A percentile compares a stretch with the other conserved stretches of the same genome.
These are phyloP conservation scores for Todiramphus chloris DNA, from an alignment of 2,113 vertebrate species.

Conservation along the genomic window DNA sequence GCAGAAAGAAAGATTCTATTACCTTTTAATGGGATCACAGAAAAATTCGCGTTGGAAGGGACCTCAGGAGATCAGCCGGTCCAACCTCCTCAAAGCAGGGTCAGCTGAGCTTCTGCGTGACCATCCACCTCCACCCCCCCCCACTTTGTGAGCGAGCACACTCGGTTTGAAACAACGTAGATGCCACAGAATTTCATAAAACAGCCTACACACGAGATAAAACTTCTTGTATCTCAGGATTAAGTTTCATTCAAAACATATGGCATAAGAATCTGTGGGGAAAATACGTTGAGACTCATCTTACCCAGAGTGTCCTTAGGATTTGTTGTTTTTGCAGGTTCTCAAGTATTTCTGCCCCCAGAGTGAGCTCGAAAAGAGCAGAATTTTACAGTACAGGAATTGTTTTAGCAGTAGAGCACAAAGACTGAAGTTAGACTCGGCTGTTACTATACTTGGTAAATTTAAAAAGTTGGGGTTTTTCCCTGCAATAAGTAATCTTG, in stretches of 20 bases:
- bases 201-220: accelerated
- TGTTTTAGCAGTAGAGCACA: neutral
- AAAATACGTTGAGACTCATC: neutral
- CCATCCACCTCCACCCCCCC: neutral
- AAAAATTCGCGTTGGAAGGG: neutral
- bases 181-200: neutral
- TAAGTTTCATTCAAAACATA: neutral
- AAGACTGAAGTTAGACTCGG: neutral
- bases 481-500: neutral
- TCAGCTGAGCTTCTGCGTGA: neutral
- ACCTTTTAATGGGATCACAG: neutral
- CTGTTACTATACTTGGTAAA: neutral
- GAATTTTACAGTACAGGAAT: neutral
- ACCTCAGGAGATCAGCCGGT: neutral
- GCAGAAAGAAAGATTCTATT: neutral
- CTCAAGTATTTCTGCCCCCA: neutral
- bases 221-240: neutral
- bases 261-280: neutral
- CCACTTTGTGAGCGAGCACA: neutral
- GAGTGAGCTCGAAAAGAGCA: neutral
- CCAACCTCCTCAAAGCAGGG: neutral
- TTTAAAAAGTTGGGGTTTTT: neutral
- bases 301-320: neutral
- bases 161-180: neutral
- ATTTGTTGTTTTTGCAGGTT: neutral